Conservation (phyloP, 2,797 vertebrate species). For the Eospalax fontanierii region DNA sequence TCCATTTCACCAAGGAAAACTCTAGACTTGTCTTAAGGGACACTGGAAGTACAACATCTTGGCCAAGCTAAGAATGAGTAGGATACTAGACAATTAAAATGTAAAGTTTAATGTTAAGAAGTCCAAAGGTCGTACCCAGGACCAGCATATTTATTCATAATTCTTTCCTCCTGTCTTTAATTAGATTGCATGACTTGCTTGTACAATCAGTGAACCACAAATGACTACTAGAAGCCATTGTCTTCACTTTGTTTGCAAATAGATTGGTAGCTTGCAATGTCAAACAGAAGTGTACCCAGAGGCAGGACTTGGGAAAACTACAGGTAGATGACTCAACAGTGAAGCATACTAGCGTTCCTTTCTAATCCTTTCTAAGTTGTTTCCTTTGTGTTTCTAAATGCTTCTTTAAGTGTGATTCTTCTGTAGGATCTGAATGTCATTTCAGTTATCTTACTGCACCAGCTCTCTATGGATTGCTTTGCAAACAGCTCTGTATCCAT, state of each 20-base stretch:
- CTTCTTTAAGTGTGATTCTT: not conserved
- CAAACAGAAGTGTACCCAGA: not conserved
- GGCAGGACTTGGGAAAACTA: not conserved
- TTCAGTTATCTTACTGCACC: not conserved
- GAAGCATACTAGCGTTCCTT: not conserved
- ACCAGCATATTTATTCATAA: not conserved
- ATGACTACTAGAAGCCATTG: too few relatives aligned
- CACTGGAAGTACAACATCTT: not conserved
- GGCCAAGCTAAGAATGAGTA: not conserved
- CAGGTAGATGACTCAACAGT: not conserved
- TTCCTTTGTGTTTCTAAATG: not conserved
- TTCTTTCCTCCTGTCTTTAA: not conserved
- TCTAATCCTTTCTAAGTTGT: too few relatives aligned
- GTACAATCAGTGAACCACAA: not conserved
- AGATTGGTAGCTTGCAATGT: not conserved
- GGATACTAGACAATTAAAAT: not conserved
- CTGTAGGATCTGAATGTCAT: not conserved
- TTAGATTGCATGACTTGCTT: not conserved
- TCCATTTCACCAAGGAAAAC: not conserved
- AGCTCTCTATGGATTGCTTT: not conserved
- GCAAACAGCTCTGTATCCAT: not conserved
- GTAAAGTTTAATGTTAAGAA: slow-evolving; percentile 2
- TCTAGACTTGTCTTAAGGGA: not conserved
- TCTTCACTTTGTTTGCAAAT: not conserved
- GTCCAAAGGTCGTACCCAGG: not conserved